A percentile compares a stretch with the other conserved stretches of the same genome.
phyloP scores from a whole-genome alignment of 2,888 invertebrate genomes.

The Globia sparganii region DNA sequence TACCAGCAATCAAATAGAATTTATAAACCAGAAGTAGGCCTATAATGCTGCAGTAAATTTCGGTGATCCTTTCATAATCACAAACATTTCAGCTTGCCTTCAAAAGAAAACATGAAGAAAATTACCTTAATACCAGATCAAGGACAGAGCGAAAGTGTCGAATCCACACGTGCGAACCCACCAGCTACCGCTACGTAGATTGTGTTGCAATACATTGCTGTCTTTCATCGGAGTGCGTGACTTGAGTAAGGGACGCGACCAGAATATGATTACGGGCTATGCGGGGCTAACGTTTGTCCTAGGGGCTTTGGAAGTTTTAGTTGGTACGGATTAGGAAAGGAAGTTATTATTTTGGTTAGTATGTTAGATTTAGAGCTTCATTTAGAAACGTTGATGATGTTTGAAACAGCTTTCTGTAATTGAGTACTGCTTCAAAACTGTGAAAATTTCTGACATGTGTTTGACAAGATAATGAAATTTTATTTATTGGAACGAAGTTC shows the following conservation, averaged over 20 bases:
- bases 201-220: constrained; percentile 59
- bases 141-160: constrained; percentile 26
- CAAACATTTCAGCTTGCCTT: not conserved
- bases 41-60: not conserved
- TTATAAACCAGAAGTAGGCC: not conserved
- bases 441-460: not conserved
- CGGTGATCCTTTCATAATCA: not conserved
- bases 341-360: constrained; percentile 13
- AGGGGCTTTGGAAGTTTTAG: constrained; percentile 13
- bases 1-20: not conserved
- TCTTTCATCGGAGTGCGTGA: constrained; percentile 56
- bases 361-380: not conserved
- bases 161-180: constrained; percentile 36
- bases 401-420: not conserved
- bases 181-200: constrained; percentile 43
- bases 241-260: constrained; percentile 37
- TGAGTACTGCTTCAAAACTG: not conserved
- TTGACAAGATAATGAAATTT: not conserved
- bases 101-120: constrained; percentile 18
- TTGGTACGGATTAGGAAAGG: constrained; percentile 14
- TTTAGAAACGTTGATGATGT: not conserved
- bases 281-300: constrained; percentile 12
- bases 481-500: too few relatives aligned
- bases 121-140: constrained; percentile 35
- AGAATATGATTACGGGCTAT: constrained; percentile 35